These are phyloP conservation scores for Sphaerodactylus townsendi DNA, from an alignment of 2,113 vertebrate genomes.

Conservation along the genomic window DNA sequence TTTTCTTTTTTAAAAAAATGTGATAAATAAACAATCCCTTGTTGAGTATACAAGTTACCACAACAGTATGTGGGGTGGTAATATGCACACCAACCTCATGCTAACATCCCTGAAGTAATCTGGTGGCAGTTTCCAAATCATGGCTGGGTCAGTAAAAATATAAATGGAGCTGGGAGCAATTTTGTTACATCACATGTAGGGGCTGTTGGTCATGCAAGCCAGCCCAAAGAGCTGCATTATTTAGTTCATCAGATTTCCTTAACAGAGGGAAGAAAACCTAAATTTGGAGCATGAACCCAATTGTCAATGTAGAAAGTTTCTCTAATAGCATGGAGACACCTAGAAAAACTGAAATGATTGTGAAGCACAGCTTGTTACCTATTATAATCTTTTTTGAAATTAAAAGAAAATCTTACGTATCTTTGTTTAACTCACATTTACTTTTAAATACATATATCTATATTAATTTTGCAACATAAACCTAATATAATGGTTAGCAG, in stretches of 20 bases:
- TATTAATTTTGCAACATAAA: neutral
- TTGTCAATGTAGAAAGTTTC: too few species aligned
- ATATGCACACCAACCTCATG: neutral
- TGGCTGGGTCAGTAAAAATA: neutral
- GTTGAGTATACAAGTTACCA: neutral
- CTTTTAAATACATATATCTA: neutral
- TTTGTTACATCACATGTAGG: neutral
- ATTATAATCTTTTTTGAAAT: neutral
- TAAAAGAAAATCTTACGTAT: neutral
- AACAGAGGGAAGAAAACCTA: neutral
- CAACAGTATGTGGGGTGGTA: neutral
- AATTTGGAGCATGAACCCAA: neutral
- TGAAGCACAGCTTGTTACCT: neutral
- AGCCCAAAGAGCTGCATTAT: neutral
- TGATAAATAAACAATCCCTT: too few species aligned
- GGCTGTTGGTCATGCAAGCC: neutral
- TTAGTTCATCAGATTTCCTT: neutral
- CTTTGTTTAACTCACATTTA: neutral
- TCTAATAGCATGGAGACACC: too few species aligned
- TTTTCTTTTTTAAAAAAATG: too few species aligned
- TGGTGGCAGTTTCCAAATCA: neutral
- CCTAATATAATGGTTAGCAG: neutral
- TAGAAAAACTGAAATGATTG: neutral
- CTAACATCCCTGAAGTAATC: neutral
- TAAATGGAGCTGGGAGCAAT: neutral